Evolutionary conservation across 1,140 invertebrate genomes (phyloP).

Genomic region (Neomicropteryx cornuta): DNA sequence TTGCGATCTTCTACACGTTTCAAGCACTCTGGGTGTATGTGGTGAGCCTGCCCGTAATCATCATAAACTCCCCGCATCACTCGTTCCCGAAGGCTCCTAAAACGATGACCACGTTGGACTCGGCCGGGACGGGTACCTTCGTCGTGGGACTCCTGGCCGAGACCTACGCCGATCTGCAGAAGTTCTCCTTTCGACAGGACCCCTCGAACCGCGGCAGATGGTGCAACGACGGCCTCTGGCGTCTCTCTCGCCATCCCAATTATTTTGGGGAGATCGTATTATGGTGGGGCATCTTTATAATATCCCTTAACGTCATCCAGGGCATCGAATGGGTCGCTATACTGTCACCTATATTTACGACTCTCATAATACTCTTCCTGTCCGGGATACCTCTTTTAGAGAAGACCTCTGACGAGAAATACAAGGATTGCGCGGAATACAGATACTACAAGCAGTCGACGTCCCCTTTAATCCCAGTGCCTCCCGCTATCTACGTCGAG

Average conservation of each 20-base stretch:
- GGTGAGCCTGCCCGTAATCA: conserved; percentile 83
- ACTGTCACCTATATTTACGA: conserved; percentile 80
- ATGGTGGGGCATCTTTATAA: conserved; percentile 90
- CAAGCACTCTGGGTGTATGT: conserved; percentile 91
- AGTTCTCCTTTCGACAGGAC: conserved; percentile 80
- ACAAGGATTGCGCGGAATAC: conserved; percentile 73
- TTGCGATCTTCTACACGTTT: conserved; percentile 86
- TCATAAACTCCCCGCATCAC: conserved; percentile 79
- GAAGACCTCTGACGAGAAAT: conserved; percentile 75
- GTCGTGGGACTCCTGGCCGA: conserved; percentile 74
- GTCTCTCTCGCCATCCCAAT: conserved; percentile 83
- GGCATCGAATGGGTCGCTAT: conserved; percentile 74
- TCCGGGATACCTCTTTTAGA: conserved; percentile 80
- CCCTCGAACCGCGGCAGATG: conserved; percentile 79
- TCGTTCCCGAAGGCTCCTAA: conserved; percentile 63
- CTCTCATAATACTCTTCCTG: conserved; percentile 77
- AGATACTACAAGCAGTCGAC: conserved; percentile 76
- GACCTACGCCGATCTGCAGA: conserved; percentile 83
- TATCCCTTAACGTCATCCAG: conserved; percentile 75
- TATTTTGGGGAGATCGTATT: conserved; percentile 91
- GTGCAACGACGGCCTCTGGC: conserved; percentile 86
- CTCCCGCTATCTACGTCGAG: conserved; percentile 70
- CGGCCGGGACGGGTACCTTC: conserved; percentile 74
- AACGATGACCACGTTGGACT: conserved; percentile 75
- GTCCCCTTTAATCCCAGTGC: conserved; percentile 78